phyloP scores from a whole-genome alignment of 2,113 vertebrate genomes.

The Protobothrops mucrosquamatus region DNA sequence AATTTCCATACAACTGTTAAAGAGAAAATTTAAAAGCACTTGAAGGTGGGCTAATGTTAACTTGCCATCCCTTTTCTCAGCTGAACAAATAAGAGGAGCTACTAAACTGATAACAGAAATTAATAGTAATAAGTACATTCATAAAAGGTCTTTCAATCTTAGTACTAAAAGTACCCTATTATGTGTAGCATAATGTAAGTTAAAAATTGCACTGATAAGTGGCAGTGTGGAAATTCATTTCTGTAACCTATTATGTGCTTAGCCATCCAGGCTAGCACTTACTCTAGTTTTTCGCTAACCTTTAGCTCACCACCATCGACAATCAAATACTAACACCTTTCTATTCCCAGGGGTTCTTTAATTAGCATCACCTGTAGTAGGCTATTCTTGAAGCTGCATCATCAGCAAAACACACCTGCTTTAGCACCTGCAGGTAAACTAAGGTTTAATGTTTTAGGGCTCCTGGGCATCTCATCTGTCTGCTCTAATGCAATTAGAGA shows the following conservation, averaged over 20 bases:
- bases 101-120: conserved; percentile 66
- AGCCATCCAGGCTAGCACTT: conserved; percentile 72
- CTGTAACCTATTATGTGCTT: conserved; percentile 75
- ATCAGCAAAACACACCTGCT: conserved; percentile 50
- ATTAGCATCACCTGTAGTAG: conserved; percentile 69
- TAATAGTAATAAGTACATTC: conserved; percentile 69
- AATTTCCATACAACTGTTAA: conserved; percentile 33
- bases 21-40: conserved; percentile 43
- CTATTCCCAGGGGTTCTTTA: conserved; percentile 44
- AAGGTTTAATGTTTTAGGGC: conserved; percentile 14
- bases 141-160: conserved; percentile 64
- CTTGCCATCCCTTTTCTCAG: conserved; percentile 48
- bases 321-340: conserved; percentile 49
- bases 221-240: conserved; percentile 70
- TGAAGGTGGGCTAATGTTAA: conserved; percentile 58
- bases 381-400: conserved; percentile 47
- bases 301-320: conserved; percentile 70
- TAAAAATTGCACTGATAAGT: conserved; percentile 71
- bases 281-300: conserved; percentile 74
- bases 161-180: conserved; percentile 68
- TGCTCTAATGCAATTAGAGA: conserved; percentile 40
- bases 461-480: conserved; percentile 28
- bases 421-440: conserved; percentile 45
- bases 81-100: conserved; percentile 42
- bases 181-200: conserved; percentile 63